phyloP scores from a whole-genome alignment of 2,797 vertebrate genomes.

The Hippopotamyrus pictus region DNA sequence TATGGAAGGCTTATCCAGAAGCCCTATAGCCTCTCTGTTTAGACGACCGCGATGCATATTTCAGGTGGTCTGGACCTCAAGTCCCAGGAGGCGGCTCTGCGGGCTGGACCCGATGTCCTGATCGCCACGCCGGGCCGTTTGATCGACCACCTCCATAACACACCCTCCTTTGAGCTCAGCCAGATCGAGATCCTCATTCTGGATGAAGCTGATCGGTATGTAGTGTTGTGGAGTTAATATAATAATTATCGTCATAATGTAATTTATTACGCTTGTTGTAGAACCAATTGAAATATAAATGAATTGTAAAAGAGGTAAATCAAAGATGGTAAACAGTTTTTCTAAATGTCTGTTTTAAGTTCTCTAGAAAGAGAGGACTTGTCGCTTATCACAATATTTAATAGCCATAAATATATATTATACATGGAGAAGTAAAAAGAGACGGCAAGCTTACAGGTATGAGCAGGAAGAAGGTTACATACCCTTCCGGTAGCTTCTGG shows the following conservation, averaged over 20 bases:
- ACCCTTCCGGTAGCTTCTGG: neutral
- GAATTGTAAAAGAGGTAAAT: neutral
- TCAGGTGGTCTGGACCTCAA: constrained; percentile 88
- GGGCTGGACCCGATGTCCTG: constrained; percentile 81
- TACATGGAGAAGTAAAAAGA: neutral
- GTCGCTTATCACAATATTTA: neutral
- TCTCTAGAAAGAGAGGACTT: neutral
- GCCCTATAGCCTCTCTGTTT: neutral
- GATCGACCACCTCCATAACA: constrained; percentile 95
- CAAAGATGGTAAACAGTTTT: neutral
- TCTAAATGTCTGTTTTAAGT: neutral
- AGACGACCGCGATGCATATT: neutral
- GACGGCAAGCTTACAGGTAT: neutral
- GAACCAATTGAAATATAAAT: neutral
- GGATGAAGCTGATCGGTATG: constrained; percentile 90
- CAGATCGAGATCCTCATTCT: constrained; percentile 90
- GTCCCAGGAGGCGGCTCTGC: constrained; percentile 83
- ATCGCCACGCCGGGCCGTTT: constrained; percentile 92
- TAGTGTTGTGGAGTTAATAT: neutral
- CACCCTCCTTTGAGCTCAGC: constrained; percentile 84
- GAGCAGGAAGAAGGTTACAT: neutral
- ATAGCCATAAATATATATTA: neutral
- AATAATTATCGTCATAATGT: neutral
- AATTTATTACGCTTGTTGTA: neutral
- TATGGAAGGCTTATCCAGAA: neutral